phyloP scores from a whole-genome alignment of 2,113 vertebrate species.

The Paradoxurus hermaphroditus region DNA sequence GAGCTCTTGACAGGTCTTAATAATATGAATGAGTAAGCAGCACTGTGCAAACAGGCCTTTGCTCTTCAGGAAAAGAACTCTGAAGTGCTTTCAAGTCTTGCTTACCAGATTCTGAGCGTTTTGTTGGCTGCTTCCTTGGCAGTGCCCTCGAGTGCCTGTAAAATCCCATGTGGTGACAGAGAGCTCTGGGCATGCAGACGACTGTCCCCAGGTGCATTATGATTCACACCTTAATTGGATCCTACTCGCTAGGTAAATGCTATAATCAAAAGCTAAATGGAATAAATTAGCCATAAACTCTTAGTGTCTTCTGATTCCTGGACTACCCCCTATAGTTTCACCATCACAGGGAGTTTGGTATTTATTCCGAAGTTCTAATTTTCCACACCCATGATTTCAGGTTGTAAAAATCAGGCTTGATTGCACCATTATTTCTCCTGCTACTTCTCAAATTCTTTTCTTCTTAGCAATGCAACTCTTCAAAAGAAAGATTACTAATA shows the following conservation, averaged over 20 bases:
- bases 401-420: slow-evolving; percentile 8
- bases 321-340: not conserved
- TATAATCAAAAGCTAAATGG: slow-evolving; percentile 25
- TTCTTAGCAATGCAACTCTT: not conserved
- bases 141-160: not conserved
- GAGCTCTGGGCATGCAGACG: not conserved
- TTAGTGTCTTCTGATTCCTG: slow-evolving; percentile 7
- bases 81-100: not conserved
- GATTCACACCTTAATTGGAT: slow-evolving; percentile 3
- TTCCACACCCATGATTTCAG: slow-evolving; percentile 1
- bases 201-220: not conserved
- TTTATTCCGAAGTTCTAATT: slow-evolving; percentile 27
- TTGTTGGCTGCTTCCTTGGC: not conserved
- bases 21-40: not conserved
- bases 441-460: not conserved
- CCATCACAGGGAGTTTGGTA: not conserved
- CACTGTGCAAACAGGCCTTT: not conserved
- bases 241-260: slow-evolving; percentile 21
- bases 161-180: not conserved
- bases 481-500: not conserved
- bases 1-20: not conserved
- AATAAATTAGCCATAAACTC: slow-evolving; percentile 22
- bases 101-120: not conserved
- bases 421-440: not conserved
- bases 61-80: not conserved